Conservation (phyloP, 2,888 invertebrate species). For the Apotomis betuletana region DNA sequence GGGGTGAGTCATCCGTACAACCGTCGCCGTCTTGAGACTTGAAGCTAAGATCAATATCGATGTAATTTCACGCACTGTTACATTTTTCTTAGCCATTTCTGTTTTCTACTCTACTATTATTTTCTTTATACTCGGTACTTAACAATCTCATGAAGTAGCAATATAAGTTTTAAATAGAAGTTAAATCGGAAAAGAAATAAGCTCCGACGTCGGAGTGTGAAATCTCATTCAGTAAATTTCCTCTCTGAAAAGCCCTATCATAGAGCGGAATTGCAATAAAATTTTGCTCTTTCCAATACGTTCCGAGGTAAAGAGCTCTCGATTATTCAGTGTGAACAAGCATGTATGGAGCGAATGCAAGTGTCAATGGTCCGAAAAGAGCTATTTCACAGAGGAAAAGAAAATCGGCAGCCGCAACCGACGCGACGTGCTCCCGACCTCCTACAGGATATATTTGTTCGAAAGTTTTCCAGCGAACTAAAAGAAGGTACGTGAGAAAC, state of each 20-base stretch:
- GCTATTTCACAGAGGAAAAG: slow-evolving; percentile 63
- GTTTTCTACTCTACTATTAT: background rate
- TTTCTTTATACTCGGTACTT: too few relatives aligned
- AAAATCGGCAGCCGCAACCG: slow-evolving; percentile 58
- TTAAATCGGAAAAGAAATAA: slow-evolving; percentile 1
- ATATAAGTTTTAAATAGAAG: background rate
- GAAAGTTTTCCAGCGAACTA: slow-evolving; percentile 49
- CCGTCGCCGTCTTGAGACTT: slow-evolving; percentile 14
- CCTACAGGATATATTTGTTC: slow-evolving; percentile 42
- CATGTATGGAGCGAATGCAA: slow-evolving; percentile 53
- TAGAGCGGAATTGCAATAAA: slow-evolving; percentile 50
- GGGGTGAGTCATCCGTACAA: slow-evolving; percentile 15
- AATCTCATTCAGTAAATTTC: slow-evolving; percentile 30
- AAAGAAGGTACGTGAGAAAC: slow-evolving; percentile 52
- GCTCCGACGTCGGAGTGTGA: slow-evolving; percentile 1
- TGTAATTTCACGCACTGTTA: background rate
- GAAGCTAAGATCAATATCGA: slow-evolving; percentile 1
- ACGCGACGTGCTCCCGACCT: slow-evolving; percentile 46
- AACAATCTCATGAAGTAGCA: background rate
- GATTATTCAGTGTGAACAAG: slow-evolving; percentile 65
- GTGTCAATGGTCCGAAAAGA: slow-evolving; percentile 64
- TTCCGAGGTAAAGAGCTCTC: slow-evolving; percentile 55
- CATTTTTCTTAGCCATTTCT: background rate
- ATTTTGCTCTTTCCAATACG: slow-evolving; percentile 50
- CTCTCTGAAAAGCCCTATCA: slow-evolving; percentile 34